Percentiles rank a stretch among this genome's conserved stretches.
Evolutionary conservation across 2,113 vertebrate genomes (phyloP).

Genomic region (Lagopus leucura): DNA sequence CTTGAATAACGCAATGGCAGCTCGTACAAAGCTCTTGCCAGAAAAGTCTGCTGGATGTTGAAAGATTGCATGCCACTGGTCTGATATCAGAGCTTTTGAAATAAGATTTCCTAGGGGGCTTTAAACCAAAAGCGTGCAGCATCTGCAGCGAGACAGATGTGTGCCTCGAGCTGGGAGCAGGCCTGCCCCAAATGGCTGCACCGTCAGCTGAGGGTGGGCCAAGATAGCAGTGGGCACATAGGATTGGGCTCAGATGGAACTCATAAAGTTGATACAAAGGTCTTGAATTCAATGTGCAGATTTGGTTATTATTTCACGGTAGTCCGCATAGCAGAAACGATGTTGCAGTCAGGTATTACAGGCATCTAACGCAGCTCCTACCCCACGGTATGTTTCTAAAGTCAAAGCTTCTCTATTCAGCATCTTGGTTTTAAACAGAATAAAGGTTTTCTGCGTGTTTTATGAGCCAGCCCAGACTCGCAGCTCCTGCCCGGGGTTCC

Average conservation of each 20-base stretch:
- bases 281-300: rapidly evolving
- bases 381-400: rapidly evolving
- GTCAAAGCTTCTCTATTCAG: not conserved
- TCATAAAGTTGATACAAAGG: not conserved
- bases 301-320: not conserved
- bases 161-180: not conserved
- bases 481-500: not conserved
- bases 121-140: rapidly evolving
- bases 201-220: rapidly evolving
- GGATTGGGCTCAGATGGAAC: not conserved
- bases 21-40: not conserved
- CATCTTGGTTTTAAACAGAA: not conserved
- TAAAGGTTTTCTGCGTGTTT: no score
- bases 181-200: rapidly evolving
- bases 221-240: not conserved
- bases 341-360: no score
- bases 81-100: not conserved
- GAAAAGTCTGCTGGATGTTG: not conserved
- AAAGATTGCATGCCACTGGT: not conserved
- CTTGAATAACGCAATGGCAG: not conserved
- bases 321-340: rapidly evolving
- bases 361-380: not conserved
- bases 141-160: not conserved
- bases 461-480: not conserved
- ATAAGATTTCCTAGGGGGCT: not conserved